Conservation (phyloP, 2,797 vertebrate species). For the Tenualosa thibaudeaui region DNA sequence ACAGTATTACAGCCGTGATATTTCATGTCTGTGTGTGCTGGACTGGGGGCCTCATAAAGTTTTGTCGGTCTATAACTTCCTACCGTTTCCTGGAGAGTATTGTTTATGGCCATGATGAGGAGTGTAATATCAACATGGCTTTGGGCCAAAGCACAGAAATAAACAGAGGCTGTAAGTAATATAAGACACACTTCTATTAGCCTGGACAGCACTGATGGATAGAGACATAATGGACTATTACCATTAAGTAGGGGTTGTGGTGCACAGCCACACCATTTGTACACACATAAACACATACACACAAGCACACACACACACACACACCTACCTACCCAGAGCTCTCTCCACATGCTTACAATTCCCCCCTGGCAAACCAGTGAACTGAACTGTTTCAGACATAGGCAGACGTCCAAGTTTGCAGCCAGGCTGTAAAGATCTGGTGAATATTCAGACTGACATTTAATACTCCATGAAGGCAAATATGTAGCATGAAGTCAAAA, state of each 20-base stretch:
- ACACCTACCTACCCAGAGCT: not conserved
- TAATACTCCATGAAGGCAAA: conserved; percentile 9
- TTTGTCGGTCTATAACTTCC: conserved; percentile 37
- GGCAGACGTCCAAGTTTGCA: conserved; percentile 18
- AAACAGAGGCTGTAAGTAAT: conserved; percentile 24
- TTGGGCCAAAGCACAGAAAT: conserved; percentile 40
- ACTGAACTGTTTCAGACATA: not conserved
- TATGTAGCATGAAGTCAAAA: conserved; percentile 15
- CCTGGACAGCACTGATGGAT: not conserved
- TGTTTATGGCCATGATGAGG: conserved; percentile 50
- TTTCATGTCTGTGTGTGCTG: not conserved
- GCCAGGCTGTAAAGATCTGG: conserved; percentile 10
- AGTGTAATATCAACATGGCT: conserved; percentile 43
- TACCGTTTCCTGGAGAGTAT: conserved; percentile 34
- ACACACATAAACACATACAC: not conserved
- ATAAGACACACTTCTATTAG: not conserved
- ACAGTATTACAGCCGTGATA: too few species aligned
- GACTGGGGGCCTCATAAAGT: conserved; percentile 19
- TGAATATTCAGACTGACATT: conserved; percentile 14
- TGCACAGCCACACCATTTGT: not conserved
- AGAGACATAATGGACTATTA: conserved; percentile 17
- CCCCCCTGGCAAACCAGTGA: not conserved
- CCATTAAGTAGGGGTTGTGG: not conserved
- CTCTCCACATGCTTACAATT: conserved; percentile 18
- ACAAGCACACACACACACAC: not conserved